phyloP scores from a whole-genome alignment of 2,113 vertebrate species.

The Solea senegalensis region DNA sequence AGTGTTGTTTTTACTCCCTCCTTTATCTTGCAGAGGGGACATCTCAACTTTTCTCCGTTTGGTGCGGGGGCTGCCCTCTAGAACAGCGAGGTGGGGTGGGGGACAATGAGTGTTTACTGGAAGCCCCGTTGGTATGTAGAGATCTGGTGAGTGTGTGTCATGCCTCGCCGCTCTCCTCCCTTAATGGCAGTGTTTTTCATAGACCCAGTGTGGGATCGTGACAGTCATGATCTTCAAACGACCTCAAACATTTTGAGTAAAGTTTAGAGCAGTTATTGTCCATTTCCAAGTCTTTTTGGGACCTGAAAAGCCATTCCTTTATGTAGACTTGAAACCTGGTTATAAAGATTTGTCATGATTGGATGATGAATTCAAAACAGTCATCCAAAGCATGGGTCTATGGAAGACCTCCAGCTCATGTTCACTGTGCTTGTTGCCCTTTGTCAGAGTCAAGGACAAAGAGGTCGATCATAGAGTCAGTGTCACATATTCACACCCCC shows the following conservation, averaged over 20 bases:
- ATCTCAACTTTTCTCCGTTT: conserved; percentile 86
- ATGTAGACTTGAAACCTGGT: no score
- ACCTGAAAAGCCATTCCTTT: no score
- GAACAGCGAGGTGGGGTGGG: conserved; percentile 54
- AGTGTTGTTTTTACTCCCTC: conserved; percentile 54
- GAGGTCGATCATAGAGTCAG: conserved; percentile 24
- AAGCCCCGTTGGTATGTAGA: conserved; percentile 62
- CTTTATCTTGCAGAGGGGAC: conserved; percentile 82
- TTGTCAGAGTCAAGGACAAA: not conserved
- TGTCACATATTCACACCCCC: not conserved
- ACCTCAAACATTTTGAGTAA: not conserved
- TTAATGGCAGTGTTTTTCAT: conserved; percentile 66
- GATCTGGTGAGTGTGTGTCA: conserved; percentile 80
- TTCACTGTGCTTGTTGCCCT: conserved; percentile 1
- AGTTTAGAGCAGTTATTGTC: no score
- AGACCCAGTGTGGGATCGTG: conserved; percentile 13
- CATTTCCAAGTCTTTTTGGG: no score
- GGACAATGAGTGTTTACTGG: conserved; percentile 37
- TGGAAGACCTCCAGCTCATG: not conserved
- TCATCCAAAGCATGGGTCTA: not conserved
- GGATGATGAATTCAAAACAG: no score
- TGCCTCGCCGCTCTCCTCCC: conserved; percentile 35
- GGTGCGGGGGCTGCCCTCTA: conserved; percentile 84
- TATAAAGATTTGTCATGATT: no score
- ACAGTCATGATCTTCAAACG: conserved; percentile 2